Conservation (phyloP, 2,888 invertebrate species). For the Pandemis cinnamomeana region DNA sequence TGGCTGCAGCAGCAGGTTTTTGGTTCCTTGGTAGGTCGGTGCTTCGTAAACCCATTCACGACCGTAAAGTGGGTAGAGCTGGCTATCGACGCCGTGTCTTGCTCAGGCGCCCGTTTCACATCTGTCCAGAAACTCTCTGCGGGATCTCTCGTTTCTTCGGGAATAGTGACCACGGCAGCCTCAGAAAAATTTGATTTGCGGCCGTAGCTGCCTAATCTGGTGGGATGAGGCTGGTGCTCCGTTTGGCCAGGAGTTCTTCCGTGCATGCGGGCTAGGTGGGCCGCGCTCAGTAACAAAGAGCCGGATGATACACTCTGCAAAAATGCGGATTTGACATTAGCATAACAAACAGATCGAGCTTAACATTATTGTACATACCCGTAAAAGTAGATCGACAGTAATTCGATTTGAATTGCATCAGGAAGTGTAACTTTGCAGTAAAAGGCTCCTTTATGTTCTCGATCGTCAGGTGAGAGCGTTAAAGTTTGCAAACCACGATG, state of each 20-base stretch:
- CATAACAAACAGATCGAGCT: conserved; percentile 7
- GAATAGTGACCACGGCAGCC: conserved; percentile 70
- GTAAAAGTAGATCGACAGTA: conserved; percentile 38
- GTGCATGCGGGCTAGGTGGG: conserved; percentile 87
- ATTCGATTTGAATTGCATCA: conserved; percentile 36
- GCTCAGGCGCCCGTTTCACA: conserved; percentile 80
- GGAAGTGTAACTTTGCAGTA: conserved; percentile 41
- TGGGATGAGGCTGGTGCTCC: conserved; percentile 68
- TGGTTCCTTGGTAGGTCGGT: conserved; percentile 85
- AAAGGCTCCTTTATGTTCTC: conserved; percentile 31
- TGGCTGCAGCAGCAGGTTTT: conserved; percentile 89
- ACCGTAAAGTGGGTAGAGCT: conserved; percentile 95
- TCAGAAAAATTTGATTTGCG: conserved; percentile 63
- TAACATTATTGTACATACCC: conserved; percentile 10
- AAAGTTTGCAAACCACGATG: conserved; percentile 14
- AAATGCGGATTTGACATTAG: conserved; percentile 32
- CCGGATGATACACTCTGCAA: conserved; percentile 92
- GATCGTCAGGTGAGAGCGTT: conserved; percentile 22
- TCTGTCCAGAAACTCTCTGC: conserved; percentile 76
- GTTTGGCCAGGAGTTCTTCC: conserved; percentile 68
- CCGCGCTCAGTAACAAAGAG: conserved; percentile 91
- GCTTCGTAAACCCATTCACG: conserved; percentile 89
- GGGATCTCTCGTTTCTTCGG: conserved; percentile 71
- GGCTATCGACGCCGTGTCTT: conserved; percentile 89
- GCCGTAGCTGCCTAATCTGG: conserved; percentile 69